phyloP scores from a whole-genome alignment of 1,140 invertebrate species.

The Mizuhopecten yessoensis region DNA sequence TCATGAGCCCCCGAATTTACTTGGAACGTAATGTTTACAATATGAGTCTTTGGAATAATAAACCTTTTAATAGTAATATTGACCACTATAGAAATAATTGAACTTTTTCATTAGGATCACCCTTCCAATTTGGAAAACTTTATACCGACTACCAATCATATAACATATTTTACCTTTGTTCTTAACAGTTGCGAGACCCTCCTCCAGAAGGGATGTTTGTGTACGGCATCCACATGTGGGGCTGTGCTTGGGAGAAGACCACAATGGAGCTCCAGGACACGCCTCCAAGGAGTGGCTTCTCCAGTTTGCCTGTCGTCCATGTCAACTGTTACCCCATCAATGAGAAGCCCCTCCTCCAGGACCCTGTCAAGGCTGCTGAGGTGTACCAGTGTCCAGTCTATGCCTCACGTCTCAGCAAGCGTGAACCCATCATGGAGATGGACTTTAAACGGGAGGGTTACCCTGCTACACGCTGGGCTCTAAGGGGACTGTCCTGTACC shows the following conservation, averaged over 20 bases:
- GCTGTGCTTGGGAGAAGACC: slow-evolving; percentile 83
- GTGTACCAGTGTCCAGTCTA: slow-evolving; percentile 82
- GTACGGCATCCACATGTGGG: slow-evolving; percentile 83
- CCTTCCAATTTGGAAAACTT: not conserved
- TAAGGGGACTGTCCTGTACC: slow-evolving; percentile 82
- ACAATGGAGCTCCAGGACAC: slow-evolving; percentile 81
- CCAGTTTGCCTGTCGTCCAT: slow-evolving; percentile 81
- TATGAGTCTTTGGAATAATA: too few species aligned
- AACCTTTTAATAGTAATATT: slow-evolving; percentile 31
- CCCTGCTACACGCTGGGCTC: slow-evolving; percentile 80
- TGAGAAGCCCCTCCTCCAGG: slow-evolving; percentile 79
- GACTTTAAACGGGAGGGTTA: slow-evolving; percentile 80
- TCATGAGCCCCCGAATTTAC: too few species aligned
- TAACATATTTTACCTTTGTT: slow-evolving; percentile 27
- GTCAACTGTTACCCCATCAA: slow-evolving; percentile 81
- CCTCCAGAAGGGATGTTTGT: slow-evolving; percentile 84
- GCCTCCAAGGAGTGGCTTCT: slow-evolving; percentile 76
- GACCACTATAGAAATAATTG: not conserved
- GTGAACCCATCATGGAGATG: slow-evolving; percentile 81
- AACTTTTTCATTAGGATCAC: not conserved
- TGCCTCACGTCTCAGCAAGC: slow-evolving; percentile 74
- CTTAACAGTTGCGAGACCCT: slow-evolving; percentile 81
- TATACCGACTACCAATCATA: not conserved
- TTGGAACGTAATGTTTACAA: too few species aligned
- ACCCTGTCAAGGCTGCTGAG: slow-evolving; percentile 73